Evolutionary conservation across 2,888 invertebrate species (phyloP), one percentile per base, ranked within the genome.

Genomic region (Lochmaea crataegi): DNA sequence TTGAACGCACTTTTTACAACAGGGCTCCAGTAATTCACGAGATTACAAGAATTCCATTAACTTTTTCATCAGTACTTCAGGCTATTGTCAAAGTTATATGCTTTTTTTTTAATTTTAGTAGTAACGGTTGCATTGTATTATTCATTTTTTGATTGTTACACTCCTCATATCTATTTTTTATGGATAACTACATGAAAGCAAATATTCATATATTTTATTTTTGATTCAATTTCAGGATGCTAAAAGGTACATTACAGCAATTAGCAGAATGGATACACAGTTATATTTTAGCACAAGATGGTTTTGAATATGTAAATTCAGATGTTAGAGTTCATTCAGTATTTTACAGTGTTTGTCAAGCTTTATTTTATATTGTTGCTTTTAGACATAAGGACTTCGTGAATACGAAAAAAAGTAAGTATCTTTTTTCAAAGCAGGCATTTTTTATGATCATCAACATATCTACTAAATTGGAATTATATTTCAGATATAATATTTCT

Each of bases 301-400:
- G 86, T 82, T 87, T 78, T 76, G 89, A 89, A 78, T 88, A 87
- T 77, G 84, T 88, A 0, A 88, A 89, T 79, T 87, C 88, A 14
- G 92, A 93, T 78, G 83, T 91, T 0, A 91, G 92, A 80, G 90
- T 93, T 0, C 97, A 99, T 84, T 90, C 92, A 4, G 94, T 97
- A 0, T 99, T 99, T 87, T 97, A 97, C 84, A 92, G 95, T 1
- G 91, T 96, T 4, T 97, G 97, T 80, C 98, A 99, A 86, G 93
- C 96, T 0, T 88, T 98, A 60, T 98, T 99, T 88, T 97, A 98
- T 86, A 89, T 97, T 16, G 92, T 99, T 74, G 94, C 95, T 0
- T 98, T 97, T 85, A 92, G 96, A 74, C 94, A 96, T 84, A 93
- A 92, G 80, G 94, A 97, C 83, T 89, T 98, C 79, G 92, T 96